Base-by-base conservation (phyloP, 2,113 vertebrate genomes). In the Odobenus rosmarus region DNA sequence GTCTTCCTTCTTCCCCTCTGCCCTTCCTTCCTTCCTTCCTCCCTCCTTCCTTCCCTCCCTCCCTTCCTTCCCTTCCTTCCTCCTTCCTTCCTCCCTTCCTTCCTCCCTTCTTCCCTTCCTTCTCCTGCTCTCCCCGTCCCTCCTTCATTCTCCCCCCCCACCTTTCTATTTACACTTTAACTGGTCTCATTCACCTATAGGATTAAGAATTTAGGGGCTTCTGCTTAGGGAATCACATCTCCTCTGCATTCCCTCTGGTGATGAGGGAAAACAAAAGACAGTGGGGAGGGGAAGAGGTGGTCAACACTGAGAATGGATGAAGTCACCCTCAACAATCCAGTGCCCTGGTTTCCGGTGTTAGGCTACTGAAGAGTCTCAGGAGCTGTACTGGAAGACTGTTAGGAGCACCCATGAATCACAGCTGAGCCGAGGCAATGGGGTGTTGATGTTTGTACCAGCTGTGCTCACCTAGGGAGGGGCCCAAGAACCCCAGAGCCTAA, bases 151-250 rank as follows among this genome's bases (percentile, higher is more conserved):
- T 86, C 36, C 18, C 13, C 28, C 33, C 23, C 3, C 3, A n/a
- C 33, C 33, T 26, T n/a, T n/a, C 11, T 51, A 55, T 49, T 69
- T 39, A 87, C 4, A 0, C 31, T 91, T 85, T 76, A 39, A 90
- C 12, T 36, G 13, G 16, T 79, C 89, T 83, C 19, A 93, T 62
- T 90, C 36, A 42, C 26, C 42, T 64, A 3, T 39, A 36, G 33
- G 49, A 79, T 33, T 46, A 91, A 72, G 55, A 61, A 88, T 23
- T 79, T 39, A 42, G 55, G 71, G 36, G 15, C 42, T 89, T 90
- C 53, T 16, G 23, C 59, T 39, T 26, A n/a, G 16, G 61, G 24
- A 76, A 28, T 4, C 23, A 7, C 8, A 31, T 31, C 51, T 79
- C 77, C 62, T 51, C 24, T 84, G 57, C 18, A 49, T 69, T 80